These are phyloP conservation scores for Desmodus rotundus DNA, from an alignment of 2,113 vertebrate genomes.

Conservation along the genomic window DNA sequence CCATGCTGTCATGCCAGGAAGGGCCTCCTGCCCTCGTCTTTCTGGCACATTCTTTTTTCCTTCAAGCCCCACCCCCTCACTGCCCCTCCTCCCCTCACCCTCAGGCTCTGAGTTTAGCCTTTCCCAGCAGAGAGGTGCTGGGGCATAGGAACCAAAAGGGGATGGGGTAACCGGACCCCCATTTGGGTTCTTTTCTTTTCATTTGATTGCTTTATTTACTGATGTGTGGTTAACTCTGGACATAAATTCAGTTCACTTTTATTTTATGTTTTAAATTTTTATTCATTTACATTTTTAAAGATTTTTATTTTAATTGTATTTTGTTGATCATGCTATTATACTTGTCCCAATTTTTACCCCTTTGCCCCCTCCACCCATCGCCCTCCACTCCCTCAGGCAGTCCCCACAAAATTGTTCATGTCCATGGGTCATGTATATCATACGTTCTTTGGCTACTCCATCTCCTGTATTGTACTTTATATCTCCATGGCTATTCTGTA, in stretches of 20 bases:
- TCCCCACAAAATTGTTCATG: too few relatives aligned
- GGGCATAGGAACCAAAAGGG: not conserved
- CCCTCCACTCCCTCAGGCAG: too few relatives aligned
- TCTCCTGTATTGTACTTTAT: too few relatives aligned
- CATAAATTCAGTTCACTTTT: not conserved
- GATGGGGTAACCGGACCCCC: not conserved
- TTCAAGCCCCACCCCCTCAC: not conserved
- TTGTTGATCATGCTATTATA: too few relatives aligned
- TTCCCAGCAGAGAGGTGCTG: not conserved
- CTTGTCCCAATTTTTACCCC: too few relatives aligned
- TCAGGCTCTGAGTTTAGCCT: not conserved
- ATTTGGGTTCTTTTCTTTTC: not conserved
- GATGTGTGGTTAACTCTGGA: not conserved
- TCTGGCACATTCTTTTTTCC: not conserved
- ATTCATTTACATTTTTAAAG: too few relatives aligned
- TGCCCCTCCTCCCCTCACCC: not conserved
- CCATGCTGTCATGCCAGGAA: not conserved
- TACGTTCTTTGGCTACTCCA: too few relatives aligned
- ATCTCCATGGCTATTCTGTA: too few relatives aligned
- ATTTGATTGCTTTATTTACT: not conserved
- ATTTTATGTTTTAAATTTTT: not conserved
- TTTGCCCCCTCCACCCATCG: too few relatives aligned
- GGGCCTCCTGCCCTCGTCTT: not conserved
- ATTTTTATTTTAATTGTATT: too few relatives aligned
- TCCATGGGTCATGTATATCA: too few relatives aligned